Evolutionary conservation across 2,888 invertebrate species (phyloP), one percentile per base, ranked within the genome.

Genomic region (Clivina fossor): DNA sequence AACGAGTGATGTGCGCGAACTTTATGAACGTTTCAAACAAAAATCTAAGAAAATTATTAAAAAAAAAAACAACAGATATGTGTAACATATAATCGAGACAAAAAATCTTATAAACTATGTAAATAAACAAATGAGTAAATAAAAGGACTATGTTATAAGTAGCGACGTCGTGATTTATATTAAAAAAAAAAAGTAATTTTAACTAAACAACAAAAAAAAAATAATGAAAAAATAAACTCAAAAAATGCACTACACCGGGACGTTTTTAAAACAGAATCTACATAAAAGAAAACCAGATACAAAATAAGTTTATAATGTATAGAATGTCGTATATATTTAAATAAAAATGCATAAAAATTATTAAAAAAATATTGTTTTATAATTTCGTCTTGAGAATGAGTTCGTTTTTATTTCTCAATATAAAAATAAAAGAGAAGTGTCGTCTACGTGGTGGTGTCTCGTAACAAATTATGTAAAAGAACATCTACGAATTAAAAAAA

Each of bases 261-360:
- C 70, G 69, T 69, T 69, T 68, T 66, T 65, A 66, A 66, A 68
- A 63, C 64, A 69, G 65, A 64, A 70, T 65, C 70, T 66, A 66
- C 68, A 68, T 64, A 66, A 64, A 67, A 66, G 62, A 64, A 69
- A 67, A 64, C 70, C 66, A 71, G 66, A 67, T 68, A 68, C 64
- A 67, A 65, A 68, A 67, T 70, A 71, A 70, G 69, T 70, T 72
- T 70, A 69, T 62, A 61, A 62, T 59, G 61, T 71, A 69, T 66
- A 71, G 69, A 69, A 66, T 70, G 71, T 70, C 71, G 69, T 70
- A 69, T 69, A 71, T 71, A 68, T 66, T 68, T 55, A 55, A 55
- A 54, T 54, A 46, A 54, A 51, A 46, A 54, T 54, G 46, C 46
- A 54, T 54, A 26, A 33, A 54, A 46, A 46, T 19, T 32, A n/a